Evolutionary conservation across 2,888 invertebrate species (phyloP).

Genomic region (Oligia fasciuncula): DNA sequence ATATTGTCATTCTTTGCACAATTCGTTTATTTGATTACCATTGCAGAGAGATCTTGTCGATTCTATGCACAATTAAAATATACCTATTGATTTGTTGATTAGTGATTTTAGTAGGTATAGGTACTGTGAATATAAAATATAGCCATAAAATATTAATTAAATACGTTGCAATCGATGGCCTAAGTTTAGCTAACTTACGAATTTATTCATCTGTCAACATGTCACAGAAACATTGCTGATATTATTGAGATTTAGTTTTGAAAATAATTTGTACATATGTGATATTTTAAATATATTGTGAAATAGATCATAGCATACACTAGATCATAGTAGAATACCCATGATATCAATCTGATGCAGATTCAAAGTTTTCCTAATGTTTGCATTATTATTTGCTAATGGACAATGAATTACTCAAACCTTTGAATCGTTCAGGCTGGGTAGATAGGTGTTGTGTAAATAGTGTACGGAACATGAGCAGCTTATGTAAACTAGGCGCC

Average conservation of each 20-base stretch:
- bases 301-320: conserved; percentile 80
- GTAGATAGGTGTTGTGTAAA: conserved; percentile 74
- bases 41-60: background rate
- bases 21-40: conserved; percentile 25
- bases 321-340: conserved; percentile 83
- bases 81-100: conserved; percentile 65
- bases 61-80: conserved; percentile 9
- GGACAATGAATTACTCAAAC: conserved; percentile 70
- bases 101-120: conserved; percentile 38
- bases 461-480: conserved; percentile 72
- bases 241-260: conserved; percentile 83
- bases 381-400: conserved; percentile 69
- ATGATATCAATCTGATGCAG: conserved; percentile 78
- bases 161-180: conserved; percentile 61
- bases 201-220: conserved; percentile 71
- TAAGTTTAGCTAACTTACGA: conserved; percentile 67
- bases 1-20: conserved; percentile 42
- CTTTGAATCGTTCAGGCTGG: conserved; percentile 69
- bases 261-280: conserved; percentile 89
- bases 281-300: conserved; percentile 89
- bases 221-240: conserved; percentile 79
- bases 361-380: conserved; percentile 75
- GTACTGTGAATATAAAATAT: conserved; percentile 52
- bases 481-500: conserved; percentile 68
- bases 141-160: conserved; percentile 53